Percentiles rank a stretch among this genome's conserved stretches.
Conservation (phyloP, 2,888 invertebrate species). For the Chymomyza caudatula region DNA sequence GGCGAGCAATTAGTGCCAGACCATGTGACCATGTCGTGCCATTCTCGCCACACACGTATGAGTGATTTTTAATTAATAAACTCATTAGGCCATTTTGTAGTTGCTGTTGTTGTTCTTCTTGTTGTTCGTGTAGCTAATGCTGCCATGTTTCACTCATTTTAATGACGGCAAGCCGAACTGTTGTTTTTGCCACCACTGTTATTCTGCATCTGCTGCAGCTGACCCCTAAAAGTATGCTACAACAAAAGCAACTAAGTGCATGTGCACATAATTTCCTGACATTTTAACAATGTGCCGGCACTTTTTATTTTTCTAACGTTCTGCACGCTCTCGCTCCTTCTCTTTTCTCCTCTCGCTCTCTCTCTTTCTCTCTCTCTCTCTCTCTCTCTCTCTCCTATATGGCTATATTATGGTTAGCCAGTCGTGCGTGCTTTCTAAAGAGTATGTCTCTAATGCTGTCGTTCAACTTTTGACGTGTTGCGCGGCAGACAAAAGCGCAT, state of each 20-base stretch:
- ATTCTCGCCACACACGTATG: constrained; percentile 16
- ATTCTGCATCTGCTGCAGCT: constrained; percentile 16
- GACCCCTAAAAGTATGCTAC: constrained; percentile 23
- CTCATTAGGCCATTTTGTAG: constrained; percentile 55
- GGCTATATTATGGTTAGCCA: neutral
- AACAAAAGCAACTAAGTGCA: constrained; percentile 6
- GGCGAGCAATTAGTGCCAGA: constrained; percentile 14
- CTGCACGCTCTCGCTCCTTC: neutral
- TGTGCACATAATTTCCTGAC: constrained; percentile 63
- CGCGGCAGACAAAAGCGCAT: constrained; percentile 50
- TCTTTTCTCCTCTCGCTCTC: neutral
- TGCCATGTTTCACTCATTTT: constrained; percentile 53
- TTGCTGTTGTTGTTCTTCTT: neutral
- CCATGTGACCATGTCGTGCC: constrained; percentile 1
- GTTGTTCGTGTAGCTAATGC: neutral
- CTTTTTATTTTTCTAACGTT: constrained; percentile 47
- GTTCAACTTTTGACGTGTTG: constrained; percentile 70
- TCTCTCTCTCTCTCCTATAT: neutral
- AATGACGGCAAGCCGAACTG: constrained; percentile 62
- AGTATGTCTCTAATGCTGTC: constrained; percentile 45
- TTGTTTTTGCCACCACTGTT: constrained; percentile 23
- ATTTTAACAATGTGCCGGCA: constrained; percentile 63
- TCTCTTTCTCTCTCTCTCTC: neutral
- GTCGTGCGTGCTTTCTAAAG: constrained; percentile 8
- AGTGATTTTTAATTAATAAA: constrained; percentile 68